Percentiles rank a stretch among this genome's conserved stretches.
phyloP scores from a whole-genome alignment of 1,140 invertebrate species.

The Octopus bimaculoides region DNA sequence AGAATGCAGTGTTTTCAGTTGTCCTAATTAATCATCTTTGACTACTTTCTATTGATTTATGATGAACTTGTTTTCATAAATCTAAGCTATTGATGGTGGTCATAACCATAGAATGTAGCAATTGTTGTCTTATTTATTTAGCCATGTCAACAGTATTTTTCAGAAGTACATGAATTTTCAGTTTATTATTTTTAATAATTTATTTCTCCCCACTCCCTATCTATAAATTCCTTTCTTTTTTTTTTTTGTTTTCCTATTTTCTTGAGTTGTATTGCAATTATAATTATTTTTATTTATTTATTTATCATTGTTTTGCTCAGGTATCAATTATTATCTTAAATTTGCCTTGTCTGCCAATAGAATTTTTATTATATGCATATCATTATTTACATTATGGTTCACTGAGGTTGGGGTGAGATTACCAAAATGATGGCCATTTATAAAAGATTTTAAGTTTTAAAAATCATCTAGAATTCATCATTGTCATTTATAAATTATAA shows the following conservation, averaged over 20 bases:
- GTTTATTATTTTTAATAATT: neutral
- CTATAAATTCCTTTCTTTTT: neutral
- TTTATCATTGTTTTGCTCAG: neutral
- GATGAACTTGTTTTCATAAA: too few species aligned
- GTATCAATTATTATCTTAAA: neutral
- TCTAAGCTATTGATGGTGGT: neutral
- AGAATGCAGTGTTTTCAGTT: constrained; percentile 14
- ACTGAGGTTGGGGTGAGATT: neutral
- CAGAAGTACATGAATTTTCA: constrained; percentile 9
- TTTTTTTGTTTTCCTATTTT: neutral
- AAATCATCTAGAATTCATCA: too few species aligned
- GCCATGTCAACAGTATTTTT: neutral
- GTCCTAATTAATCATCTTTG: neutral
- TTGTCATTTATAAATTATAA: too few species aligned
- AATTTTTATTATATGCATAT: constrained; percentile 7
- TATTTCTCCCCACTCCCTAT: neutral
- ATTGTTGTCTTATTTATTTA: constrained; percentile 3
- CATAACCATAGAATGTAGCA: neutral
- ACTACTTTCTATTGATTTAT: too few species aligned
- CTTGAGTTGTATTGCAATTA: neutral
- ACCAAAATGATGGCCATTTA: too few species aligned
- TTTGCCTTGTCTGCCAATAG: constrained; percentile 7
- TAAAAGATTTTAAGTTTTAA: too few species aligned
- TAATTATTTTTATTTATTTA: constrained; percentile 1
- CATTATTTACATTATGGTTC: constrained; percentile 11